Conservation (phyloP, 1,140 invertebrate genomes). For the Anoplolepis gracilipes region DNA sequence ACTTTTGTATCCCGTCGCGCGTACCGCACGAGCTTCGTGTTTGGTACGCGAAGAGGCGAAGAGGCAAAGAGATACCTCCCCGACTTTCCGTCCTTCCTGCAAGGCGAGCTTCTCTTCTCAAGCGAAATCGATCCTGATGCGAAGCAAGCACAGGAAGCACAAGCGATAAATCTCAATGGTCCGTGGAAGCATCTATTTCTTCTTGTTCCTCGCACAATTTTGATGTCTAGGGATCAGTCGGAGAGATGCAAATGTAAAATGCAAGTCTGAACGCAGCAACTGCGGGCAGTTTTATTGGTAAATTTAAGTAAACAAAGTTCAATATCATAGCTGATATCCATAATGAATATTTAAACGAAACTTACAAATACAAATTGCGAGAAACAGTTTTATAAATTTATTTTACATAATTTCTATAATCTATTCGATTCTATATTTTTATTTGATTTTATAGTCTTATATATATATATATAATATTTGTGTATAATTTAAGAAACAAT, state of each 20-base stretch:
- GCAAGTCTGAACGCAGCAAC: not conserved
- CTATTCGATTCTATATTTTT: too few relatives aligned
- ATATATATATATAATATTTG: not conserved
- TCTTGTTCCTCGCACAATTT: slow-evolving; percentile 30
- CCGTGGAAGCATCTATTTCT: not conserved
- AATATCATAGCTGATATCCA: not conserved
- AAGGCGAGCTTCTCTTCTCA: slow-evolving; percentile 45
- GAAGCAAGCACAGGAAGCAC: slow-evolving; percentile 53
- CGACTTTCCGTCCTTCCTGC: slow-evolving; percentile 33
- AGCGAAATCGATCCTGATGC: slow-evolving; percentile 64
- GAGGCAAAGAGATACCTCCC: slow-evolving; percentile 35
- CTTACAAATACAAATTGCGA: not conserved
- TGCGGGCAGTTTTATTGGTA: not conserved
- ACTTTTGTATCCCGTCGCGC: slow-evolving; percentile 67
- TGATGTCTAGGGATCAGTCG: slow-evolving; percentile 15
- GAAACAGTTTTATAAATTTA: not conserved
- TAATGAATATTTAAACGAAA: not conserved
- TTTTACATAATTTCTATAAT: not conserved
- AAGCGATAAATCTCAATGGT: slow-evolving; percentile 64
- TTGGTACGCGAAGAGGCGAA: slow-evolving; percentile 52
- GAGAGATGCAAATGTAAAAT: slow-evolving; percentile 20
- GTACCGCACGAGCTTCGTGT: slow-evolving; percentile 51
- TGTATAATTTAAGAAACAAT: not conserved
- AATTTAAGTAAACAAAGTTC: not conserved
- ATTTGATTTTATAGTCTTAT: not conserved